A percentile compares a stretch with the other conserved stretches of the same genome.
Evolutionary conservation across 2,888 invertebrate species (phyloP).

Genomic region (Latrodectus elegans): DNA sequence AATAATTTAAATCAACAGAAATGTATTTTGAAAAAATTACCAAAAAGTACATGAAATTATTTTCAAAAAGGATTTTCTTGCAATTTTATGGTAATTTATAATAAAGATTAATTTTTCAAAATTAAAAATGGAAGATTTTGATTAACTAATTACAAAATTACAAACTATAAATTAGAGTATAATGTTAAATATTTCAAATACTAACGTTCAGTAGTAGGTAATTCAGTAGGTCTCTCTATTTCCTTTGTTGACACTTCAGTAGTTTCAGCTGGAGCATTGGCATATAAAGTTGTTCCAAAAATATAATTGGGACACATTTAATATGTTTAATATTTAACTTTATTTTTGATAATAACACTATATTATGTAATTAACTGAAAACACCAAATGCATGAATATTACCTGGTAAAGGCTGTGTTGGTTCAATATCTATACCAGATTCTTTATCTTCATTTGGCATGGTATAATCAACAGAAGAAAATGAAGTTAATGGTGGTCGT

Average conservation of each 20-base stretch:
- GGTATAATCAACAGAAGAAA: constrained; percentile 91
- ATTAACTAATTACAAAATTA: no score
- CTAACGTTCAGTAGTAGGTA: constrained; percentile 48
- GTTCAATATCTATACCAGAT: constrained; percentile 22
- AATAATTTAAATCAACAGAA: no score
- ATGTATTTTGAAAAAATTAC: no score
- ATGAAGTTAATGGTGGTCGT: constrained; percentile 88
- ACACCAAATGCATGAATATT: background rate
- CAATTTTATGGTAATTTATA: no score
- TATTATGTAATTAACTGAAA: background rate
- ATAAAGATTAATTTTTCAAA: no score
- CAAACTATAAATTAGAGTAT: no score
- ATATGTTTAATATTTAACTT: no score
- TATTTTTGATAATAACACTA: no score
- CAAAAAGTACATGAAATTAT: no score
- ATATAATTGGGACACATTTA: background rate
- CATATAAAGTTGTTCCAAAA: background rate
- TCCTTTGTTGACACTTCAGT: constrained; percentile 33
- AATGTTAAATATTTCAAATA: background rate
- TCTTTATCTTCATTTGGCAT: constrained; percentile 69
- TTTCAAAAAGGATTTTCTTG: no score
- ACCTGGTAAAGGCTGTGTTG: constrained; percentile 14
- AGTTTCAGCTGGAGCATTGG: background rate
- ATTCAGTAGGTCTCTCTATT: constrained; percentile 42
- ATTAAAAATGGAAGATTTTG: no score